A percentile compares a stretch with the other conserved stretches of the same genome.
phyloP scores from a whole-genome alignment of 1,140 invertebrate species.

The Apocrypta bakeri region DNA sequence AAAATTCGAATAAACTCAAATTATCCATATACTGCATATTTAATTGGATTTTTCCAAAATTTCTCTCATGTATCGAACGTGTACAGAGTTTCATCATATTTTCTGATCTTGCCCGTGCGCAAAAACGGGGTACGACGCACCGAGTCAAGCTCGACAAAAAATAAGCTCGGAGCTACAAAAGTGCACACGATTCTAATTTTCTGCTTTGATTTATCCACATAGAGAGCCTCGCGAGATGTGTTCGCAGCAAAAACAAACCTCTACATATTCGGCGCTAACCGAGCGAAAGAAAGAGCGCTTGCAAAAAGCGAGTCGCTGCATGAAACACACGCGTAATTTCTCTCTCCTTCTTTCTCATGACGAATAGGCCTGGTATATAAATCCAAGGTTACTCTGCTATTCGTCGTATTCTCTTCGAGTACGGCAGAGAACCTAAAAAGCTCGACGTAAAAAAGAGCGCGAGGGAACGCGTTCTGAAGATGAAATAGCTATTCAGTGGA shows the following conservation, averaged over 20 bases:
- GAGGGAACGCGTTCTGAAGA: neutral
- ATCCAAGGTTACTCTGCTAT: constrained; percentile 13
- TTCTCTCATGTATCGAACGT: too few species aligned
- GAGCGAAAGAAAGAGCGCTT: neutral
- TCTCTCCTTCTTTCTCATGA: neutral
- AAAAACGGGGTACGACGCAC: too few species aligned
- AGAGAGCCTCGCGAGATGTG: neutral
- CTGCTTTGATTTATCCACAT: constrained; percentile 2
- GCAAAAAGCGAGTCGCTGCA: neutral
- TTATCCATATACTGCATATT: too few species aligned
- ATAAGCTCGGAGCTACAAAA: neutral
- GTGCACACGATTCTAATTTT: neutral
- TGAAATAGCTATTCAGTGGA: neutral
- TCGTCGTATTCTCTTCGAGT: constrained; percentile 24
- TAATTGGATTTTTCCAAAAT: too few species aligned
- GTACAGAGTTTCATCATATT: too few species aligned
- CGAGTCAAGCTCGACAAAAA: neutral
- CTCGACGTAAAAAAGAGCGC: too few species aligned
- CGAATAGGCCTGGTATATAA: neutral
- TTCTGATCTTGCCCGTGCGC: too few species aligned
- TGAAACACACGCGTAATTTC: neutral
- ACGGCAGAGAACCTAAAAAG: neutral
- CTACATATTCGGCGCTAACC: neutral
- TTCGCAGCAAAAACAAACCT: neutral
- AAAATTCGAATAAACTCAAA: too few species aligned